phyloP scores from a whole-genome alignment of 2,888 invertebrate genomes.

The Polia nebulosa region DNA sequence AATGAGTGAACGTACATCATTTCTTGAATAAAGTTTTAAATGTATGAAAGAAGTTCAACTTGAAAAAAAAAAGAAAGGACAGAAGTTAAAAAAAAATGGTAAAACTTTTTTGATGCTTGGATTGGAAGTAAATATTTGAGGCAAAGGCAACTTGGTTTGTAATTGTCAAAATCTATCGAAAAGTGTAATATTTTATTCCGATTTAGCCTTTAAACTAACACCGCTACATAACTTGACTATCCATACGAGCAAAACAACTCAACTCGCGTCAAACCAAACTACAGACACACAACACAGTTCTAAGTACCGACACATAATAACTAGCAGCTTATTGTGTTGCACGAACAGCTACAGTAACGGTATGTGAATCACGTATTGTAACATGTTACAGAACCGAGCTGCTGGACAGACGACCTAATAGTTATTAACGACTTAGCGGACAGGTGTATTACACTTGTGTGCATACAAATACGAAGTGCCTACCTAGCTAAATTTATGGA shows the following conservation, averaged over 20 bases:
- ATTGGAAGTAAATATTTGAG: no score
- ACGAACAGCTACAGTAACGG: slow-evolving; percentile 20
- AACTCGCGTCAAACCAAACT: neutral
- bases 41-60: no score
- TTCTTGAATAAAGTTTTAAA: no score
- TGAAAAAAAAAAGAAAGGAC: no score
- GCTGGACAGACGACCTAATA: slow-evolving; percentile 43
- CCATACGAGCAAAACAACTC: neutral
- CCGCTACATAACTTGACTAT: neutral
- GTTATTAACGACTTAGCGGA: slow-evolving; percentile 53
- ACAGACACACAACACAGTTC: neutral
- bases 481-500: neutral
- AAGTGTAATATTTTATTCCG: no score
- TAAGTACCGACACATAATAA: neutral
- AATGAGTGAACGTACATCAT: no score
- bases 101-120: no score
- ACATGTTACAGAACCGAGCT: slow-evolving; percentile 39
- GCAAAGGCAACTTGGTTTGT: no score
- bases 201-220: no score
- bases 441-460: slow-evolving; percentile 28
- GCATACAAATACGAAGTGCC: slow-evolving; percentile 39
- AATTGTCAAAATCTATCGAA: no score
- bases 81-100: no score
- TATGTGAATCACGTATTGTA: slow-evolving; percentile 58
- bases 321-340: slow-evolving; percentile 24